Base-by-base conservation (phyloP, 30 jellyfish, hydroid and myxozoan species). In the Turritopsis dohrnii region DNA sequence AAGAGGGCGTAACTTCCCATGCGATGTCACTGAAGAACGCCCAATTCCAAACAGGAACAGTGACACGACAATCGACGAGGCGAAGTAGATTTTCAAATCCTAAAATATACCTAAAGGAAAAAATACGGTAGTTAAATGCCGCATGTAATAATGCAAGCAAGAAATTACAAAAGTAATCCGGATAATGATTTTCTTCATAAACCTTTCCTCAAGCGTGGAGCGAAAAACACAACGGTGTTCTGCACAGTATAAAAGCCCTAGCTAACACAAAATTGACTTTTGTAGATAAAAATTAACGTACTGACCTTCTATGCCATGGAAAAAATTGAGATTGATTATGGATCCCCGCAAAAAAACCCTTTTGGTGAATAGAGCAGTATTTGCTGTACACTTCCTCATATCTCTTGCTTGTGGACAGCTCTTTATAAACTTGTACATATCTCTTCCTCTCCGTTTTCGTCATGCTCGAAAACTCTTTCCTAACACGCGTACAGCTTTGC, bases 31-130 rank as follows among this genome's bases (percentile, higher is more conserved):
- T 74, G 90, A 94, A 91, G 75, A 75, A 83, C 52, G 96, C 96
- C 98, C 98, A 93, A 69, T 84, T 95, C 98, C 98, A 93, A 52
- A 89, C 95, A 0, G 98, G 96, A 18, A 93, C 76, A 8, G 96
- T 88, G 1, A 93, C 71, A 66, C 96, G 86, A 73, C 96, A 93
- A 75, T 93, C 98, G 28, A 93, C 76, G 31, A 72, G 83, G 30
- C 94, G 96, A 1, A 93, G 86, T 76, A 88, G 65, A 84, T 89
- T 93, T 82, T 93, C 98, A 72, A 71, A 84, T 41, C 77, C 81
- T 28, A 93, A 76, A 23, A 93, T 4, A 71, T 93, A 88, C 96
- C 98, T 80, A 80, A 7, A 79, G 17, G 28, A 7, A 1, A 69
- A 60, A 54, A 60, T 0, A 60, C 73, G n/a, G n/a, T n/a, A n/a